A percentile compares a stretch with the other conserved stretches of the same genome.
These are phyloP conservation scores for Drosophila trichaetosa DNA, from an alignment of 2,888 invertebrate genomes.

Conservation along the genomic window DNA sequence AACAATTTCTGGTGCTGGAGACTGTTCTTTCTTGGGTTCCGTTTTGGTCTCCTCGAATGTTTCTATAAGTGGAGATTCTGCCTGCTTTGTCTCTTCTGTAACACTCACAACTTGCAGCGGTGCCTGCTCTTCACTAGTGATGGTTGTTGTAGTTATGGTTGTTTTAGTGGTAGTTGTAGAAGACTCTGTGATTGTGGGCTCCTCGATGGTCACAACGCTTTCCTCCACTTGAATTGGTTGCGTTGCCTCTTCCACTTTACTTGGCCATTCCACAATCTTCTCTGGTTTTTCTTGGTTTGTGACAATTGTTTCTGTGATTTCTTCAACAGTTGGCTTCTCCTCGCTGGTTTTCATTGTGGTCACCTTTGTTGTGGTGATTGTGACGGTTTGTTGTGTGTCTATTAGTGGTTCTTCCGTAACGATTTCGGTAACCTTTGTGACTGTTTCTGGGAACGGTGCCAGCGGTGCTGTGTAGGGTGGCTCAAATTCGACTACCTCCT, in stretches of 20 bases:
- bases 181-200: conserved; percentile 53
- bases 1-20: not conserved
- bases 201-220: conserved; percentile 44
- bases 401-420: conserved; percentile 51
- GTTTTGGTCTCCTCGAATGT: conserved; percentile 21
- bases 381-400: conserved; percentile 40
- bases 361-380: conserved; percentile 62
- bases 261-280: conserved; percentile 27
- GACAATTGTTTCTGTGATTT: conserved; percentile 23
- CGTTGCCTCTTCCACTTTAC: conserved; percentile 12
- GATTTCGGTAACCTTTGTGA: conserved; percentile 34
- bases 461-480: conserved; percentile 63
- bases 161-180: not conserved
- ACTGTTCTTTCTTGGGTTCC: conserved; percentile 1
- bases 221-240: conserved; percentile 40
- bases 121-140: conserved; percentile 30
- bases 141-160: conserved; percentile 21
- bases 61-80: conserved; percentile 2
- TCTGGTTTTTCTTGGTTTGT: conserved; percentile 13
- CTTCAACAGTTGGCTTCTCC: conserved; percentile 28
- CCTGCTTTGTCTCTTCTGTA: conserved; percentile 18
- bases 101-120: conserved; percentile 33
- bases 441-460: conserved; percentile 51
- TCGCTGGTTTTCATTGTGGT: conserved; percentile 47
- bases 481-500: conserved; percentile 40